A percentile compares a stretch with the other conserved stretches of the same genome.
Evolutionary conservation across 2,888 invertebrate genomes (phyloP).

Genomic region (Achlya flavicornis): DNA sequence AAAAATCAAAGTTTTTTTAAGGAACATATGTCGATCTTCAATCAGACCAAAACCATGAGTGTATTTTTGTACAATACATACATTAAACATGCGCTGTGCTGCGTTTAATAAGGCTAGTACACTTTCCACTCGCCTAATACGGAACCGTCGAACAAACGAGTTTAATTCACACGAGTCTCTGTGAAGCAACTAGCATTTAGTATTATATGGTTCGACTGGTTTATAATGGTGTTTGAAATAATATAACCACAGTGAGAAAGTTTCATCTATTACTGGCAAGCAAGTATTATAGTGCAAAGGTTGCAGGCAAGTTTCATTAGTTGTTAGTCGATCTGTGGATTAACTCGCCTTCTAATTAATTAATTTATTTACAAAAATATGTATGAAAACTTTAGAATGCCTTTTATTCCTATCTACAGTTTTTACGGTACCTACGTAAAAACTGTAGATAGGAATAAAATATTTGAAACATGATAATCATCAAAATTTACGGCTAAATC

Average conservation of each 20-base stretch:
- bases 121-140: slow-evolving; percentile 57
- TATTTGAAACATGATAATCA: no score
- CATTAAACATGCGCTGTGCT: slow-evolving; percentile 55
- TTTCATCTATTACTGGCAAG: neutral
- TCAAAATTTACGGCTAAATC: no score
- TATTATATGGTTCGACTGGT: slow-evolving; percentile 9
- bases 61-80: slow-evolving; percentile 37
- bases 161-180: slow-evolving; percentile 58
- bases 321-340: neutral
- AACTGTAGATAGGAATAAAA: no score
- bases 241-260: neutral
- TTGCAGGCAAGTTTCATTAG: neutral
- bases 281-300: neutral
- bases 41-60: slow-evolving; percentile 34
- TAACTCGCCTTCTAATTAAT: neutral
- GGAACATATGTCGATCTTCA: slow-evolving; percentile 17
- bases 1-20: neutral
- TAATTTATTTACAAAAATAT: neutral
- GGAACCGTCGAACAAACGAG: slow-evolving; percentile 55
- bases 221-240: slow-evolving; percentile 5
- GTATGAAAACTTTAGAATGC: neutral
- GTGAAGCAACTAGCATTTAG: slow-evolving; percentile 4
- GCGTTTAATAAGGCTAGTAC: slow-evolving; percentile 59
- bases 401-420: no score
- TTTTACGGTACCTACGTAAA: no score